phyloP scores from a whole-genome alignment of 1,140 invertebrate genomes.

The Delia radicum region DNA sequence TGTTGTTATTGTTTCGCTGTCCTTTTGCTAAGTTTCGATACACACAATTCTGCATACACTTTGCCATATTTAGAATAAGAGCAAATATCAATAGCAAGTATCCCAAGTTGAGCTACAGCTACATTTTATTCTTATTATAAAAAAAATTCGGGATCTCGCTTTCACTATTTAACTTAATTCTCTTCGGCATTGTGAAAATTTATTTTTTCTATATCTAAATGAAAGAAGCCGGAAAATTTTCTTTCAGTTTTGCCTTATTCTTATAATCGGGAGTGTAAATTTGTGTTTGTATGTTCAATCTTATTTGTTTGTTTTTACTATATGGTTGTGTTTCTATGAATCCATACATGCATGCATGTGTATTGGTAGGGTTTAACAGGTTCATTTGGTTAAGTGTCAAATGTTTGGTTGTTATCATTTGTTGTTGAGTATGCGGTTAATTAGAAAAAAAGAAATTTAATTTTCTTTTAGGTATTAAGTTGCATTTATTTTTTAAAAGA shows the following conservation, averaged over 20 bases:
- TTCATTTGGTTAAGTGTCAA: constrained; percentile 20
- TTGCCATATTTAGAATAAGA: neutral
- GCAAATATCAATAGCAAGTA: no score
- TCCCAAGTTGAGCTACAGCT: no score
- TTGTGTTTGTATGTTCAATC: constrained; percentile 8
- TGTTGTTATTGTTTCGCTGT: constrained; percentile 2
- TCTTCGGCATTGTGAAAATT: no score
- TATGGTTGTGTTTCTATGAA: neutral
- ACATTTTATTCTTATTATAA: no score
- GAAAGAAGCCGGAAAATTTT: no score
- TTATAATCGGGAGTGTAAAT: no score
- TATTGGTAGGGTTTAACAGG: neutral
- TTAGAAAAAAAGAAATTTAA: neutral
- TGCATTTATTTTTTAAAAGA: no score
- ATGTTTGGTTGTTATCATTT: constrained; percentile 10
- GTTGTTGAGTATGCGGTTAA: constrained; percentile 18
- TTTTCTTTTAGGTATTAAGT: no score
- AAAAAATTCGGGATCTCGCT: no score
- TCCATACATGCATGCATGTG: neutral
- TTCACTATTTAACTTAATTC: no score
- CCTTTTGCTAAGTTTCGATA: neutral
- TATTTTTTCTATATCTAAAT: no score
- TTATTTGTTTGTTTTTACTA: neutral
- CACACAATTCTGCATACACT: neutral
- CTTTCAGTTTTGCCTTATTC: no score